phyloP scores from a whole-genome alignment of 2,113 vertebrate genomes.

The Procapra przewalskii region DNA sequence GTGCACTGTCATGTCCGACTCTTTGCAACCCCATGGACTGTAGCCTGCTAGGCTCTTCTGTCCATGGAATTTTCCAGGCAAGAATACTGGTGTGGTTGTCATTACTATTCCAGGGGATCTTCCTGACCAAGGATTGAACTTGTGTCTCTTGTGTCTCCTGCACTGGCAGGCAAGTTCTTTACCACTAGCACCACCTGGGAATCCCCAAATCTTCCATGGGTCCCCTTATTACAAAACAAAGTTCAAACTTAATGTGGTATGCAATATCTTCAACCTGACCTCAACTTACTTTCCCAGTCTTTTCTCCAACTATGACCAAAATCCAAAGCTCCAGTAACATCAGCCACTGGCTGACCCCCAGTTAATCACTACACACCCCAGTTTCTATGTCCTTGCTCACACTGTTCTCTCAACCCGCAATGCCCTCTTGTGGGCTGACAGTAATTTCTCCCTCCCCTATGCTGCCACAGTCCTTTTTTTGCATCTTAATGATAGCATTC shows the following conservation, averaged over 20 bases:
- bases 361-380: background rate
- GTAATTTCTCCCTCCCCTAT: background rate
- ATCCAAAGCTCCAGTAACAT: background rate
- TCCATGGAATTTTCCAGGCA: background rate
- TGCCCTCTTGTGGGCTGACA: background rate
- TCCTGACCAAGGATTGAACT: background rate
- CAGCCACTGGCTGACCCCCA: background rate
- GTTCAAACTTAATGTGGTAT: background rate
- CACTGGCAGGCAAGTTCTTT: background rate
- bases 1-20: background rate
- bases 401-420: constrained; percentile 1
- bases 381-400: background rate
- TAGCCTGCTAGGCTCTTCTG: background rate
- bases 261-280: background rate
- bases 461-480: background rate
- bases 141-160: background rate
- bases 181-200: background rate
- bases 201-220: background rate
- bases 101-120: background rate
- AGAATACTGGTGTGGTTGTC: background rate
- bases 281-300: background rate
- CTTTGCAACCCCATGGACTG: background rate
- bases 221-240: constrained; percentile 27
- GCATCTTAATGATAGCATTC: background rate
- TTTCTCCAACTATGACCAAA: constrained; percentile 14